phyloP scores from a whole-genome alignment of 2,888 invertebrate genomes.

The Piscicola geometra region DNA sequence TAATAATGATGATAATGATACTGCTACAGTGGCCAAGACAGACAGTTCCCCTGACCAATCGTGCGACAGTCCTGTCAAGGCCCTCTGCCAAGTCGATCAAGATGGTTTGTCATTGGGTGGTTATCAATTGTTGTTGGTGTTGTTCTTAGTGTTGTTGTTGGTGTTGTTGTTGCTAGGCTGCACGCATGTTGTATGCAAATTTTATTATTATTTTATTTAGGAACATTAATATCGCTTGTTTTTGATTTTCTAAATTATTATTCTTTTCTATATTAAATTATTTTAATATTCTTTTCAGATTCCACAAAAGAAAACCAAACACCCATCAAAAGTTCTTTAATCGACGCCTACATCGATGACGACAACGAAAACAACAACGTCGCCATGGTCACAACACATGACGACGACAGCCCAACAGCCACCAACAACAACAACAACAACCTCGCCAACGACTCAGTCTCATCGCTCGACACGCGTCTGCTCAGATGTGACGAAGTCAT shows the following conservation, averaged over 20 bases:
- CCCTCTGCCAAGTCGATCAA: neutral
- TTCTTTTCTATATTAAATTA: neutral
- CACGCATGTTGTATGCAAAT: no score
- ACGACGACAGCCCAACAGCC: neutral
- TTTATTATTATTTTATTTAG: neutral
- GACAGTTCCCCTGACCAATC: slow-evolving; percentile 30
- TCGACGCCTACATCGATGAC: neutral
- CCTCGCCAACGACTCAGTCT: slow-evolving; percentile 19
- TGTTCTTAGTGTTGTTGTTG: no score
- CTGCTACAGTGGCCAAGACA: neutral
- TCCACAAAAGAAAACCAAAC: slow-evolving; percentile 52
- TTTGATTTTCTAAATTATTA: neutral
- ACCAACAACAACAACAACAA: slow-evolving; percentile 20
- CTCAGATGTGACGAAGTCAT: slow-evolving; percentile 26
- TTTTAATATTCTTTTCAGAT: slow-evolving; percentile 19
- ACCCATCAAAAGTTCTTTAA: slow-evolving; percentile 37
- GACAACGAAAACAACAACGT: slow-evolving; percentile 32
- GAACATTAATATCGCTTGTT: neutral
- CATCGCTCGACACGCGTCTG: slow-evolving; percentile 15
- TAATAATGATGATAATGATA: no score
- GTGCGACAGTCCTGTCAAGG: slow-evolving; percentile 2
- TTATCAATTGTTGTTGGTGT: no score
- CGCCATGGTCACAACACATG: slow-evolving; percentile 31
- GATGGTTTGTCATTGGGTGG: slow-evolving; percentile 7
- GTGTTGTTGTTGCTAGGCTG: neutral